Percentiles rank a stretch among this genome's conserved stretches.
These are phyloP conservation scores for Ochropleura leucogaster DNA, from an alignment of 2,888 invertebrate species.

Conservation along the genomic window DNA sequence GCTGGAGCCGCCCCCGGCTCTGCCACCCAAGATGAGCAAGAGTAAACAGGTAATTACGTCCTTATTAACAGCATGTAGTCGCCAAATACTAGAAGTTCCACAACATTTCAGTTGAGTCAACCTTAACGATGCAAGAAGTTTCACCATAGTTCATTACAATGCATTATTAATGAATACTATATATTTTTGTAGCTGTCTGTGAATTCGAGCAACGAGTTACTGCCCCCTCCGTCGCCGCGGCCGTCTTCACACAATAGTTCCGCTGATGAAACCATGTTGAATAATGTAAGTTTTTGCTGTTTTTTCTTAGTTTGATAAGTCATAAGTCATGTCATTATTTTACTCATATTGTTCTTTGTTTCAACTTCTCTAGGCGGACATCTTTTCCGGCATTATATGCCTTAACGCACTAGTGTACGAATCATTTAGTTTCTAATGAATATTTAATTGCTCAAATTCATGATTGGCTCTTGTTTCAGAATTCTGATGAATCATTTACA, in stretches of 20 bases:
- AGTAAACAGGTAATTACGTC: conserved; percentile 79
- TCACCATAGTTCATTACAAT: neutral
- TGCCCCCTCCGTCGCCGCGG: conserved; percentile 86
- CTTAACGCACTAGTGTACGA: neutral
- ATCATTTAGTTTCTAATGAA: neutral
- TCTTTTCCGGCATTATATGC: neutral
- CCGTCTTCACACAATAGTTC: conserved; percentile 86
- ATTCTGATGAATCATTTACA: conserved; percentile 85
- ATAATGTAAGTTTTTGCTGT: conserved; percentile 73
- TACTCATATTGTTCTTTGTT: neutral
- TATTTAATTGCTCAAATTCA: conserved; percentile 11
- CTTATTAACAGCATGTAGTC: neutral
- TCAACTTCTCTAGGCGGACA: neutral
- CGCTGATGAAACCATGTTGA: conserved; percentile 81
- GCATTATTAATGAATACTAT: conserved; percentile 10
- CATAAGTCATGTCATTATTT: too few species aligned
- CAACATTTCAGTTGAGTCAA: neutral
- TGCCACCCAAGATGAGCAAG: conserved; percentile 90
- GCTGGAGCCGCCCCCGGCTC: conserved; percentile 86
- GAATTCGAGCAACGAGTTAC: conserved; percentile 84
- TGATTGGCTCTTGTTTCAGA: conserved; percentile 71
- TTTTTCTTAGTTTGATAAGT: neutral
- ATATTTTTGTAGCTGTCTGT: conserved; percentile 74
- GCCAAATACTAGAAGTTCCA: neutral
- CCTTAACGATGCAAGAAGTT: neutral